Evolutionary conservation across 1,140 invertebrate genomes (phyloP).

Genomic region (Halictus rubicundus): DNA sequence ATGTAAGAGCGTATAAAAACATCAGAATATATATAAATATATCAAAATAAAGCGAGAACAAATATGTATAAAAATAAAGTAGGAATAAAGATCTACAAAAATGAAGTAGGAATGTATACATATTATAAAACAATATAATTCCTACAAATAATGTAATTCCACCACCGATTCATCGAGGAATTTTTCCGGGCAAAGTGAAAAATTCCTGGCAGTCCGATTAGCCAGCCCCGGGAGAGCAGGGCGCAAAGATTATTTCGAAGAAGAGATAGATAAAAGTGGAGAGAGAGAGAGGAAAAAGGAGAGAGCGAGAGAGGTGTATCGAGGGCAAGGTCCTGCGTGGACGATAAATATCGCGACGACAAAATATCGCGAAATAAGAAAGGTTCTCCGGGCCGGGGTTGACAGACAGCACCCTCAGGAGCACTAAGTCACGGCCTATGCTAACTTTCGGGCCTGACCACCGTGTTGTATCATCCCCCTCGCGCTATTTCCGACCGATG

Average conservation of each 20-base stretch:
- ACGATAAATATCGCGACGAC: conserved; percentile 73
- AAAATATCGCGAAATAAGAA: conserved; percentile 73
- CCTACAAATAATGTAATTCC: too few species aligned
- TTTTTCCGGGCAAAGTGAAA: neutral
- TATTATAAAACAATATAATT: too few species aligned
- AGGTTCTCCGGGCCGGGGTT: conserved; percentile 62
- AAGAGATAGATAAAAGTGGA: conserved; percentile 15
- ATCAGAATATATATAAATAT: too few species aligned
- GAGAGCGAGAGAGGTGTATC: conserved; percentile 18
- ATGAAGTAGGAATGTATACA: too few species aligned
- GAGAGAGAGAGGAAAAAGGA: conserved; percentile 30
- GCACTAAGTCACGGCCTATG: conserved; percentile 76
- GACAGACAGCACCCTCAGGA: conserved; percentile 77
- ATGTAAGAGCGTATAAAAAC: too few species aligned
- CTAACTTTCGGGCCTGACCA: conserved; percentile 65
- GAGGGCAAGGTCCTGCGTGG: conserved; percentile 46
- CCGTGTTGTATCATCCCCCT: neutral
- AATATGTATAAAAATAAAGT: too few species aligned
- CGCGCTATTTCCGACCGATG: conserved; percentile 63
- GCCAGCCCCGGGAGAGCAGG: neutral
- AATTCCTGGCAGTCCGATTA: conserved; percentile 14
- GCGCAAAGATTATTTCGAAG: conserved; percentile 8
- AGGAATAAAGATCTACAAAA: too few species aligned
- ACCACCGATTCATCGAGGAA: neutral
- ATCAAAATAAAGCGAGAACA: too few species aligned